phyloP scores from a whole-genome alignment of 2,888 invertebrate species.

The Volucella zonaria region DNA sequence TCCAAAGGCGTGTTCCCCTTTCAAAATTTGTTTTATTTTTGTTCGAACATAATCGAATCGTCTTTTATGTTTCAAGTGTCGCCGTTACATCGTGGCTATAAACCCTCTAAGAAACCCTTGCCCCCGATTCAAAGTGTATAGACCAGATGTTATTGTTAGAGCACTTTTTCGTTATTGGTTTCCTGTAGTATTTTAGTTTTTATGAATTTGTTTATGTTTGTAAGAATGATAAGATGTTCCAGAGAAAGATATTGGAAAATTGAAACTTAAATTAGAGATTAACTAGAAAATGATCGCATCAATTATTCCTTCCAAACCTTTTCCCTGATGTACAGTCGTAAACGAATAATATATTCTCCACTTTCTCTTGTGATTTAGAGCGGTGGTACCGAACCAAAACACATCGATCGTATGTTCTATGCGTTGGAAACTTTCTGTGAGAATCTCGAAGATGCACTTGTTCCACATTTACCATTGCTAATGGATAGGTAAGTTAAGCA shows the following conservation, averaged over 20 bases:
- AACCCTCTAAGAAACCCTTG: too few relatives aligned
- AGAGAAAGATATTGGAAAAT: neutral
- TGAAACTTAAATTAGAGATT: slow-evolving; percentile 40
- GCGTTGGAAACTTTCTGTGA: slow-evolving; percentile 91
- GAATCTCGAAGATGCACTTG: slow-evolving; percentile 88
- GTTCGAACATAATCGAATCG: too few relatives aligned
- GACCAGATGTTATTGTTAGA: too few relatives aligned
- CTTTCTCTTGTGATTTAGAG: slow-evolving; percentile 77
- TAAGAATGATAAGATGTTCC: neutral
- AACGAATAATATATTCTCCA: slow-evolving; percentile 67
- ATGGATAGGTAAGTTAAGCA: slow-evolving; percentile 85
- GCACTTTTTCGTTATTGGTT: too few relatives aligned
- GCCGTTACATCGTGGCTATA: too few relatives aligned
- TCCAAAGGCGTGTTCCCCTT: too few relatives aligned
- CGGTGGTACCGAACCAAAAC: slow-evolving; percentile 85
- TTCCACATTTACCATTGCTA: slow-evolving; percentile 88
- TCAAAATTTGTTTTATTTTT: too few relatives aligned
- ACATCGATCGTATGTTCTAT: slow-evolving; percentile 89
- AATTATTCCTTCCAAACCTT: slow-evolving; percentile 36
- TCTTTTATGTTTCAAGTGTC: too few relatives aligned
- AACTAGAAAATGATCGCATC: slow-evolving; percentile 70
- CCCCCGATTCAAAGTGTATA: too few relatives aligned
- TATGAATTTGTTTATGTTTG: slow-evolving; percentile 6
- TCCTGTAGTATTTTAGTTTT: neutral
- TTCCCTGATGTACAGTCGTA: slow-evolving; percentile 58